These are phyloP conservation scores for Drosophila kohkoa DNA, from an alignment of 1,140 invertebrate species.

Conservation along the genomic window DNA sequence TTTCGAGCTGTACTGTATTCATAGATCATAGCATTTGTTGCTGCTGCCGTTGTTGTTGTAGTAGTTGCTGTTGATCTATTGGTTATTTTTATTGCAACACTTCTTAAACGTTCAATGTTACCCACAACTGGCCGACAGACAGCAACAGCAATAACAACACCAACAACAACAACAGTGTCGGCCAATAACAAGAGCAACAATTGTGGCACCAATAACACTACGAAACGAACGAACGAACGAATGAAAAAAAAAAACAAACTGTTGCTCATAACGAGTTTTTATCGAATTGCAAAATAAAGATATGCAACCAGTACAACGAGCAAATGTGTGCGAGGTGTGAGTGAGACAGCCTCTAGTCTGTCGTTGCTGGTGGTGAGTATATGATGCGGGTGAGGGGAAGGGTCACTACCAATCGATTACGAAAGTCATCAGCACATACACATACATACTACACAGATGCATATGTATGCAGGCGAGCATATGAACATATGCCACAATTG, in stretches of 20 bases:
- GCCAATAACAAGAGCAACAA: slow-evolving; percentile 82
- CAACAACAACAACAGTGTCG: slow-evolving; percentile 51
- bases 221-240: slow-evolving; percentile 48
- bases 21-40: slow-evolving; percentile 57
- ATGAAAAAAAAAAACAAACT: slow-evolving; percentile 68
- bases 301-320: slow-evolving; percentile 61
- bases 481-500: slow-evolving; percentile 28
- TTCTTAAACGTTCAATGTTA: slow-evolving; percentile 83
- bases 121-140: slow-evolving; percentile 68
- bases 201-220: slow-evolving; percentile 77
- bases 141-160: slow-evolving; percentile 43
- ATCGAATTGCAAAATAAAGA: slow-evolving; percentile 82
- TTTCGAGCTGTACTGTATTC: slow-evolving; percentile 12
- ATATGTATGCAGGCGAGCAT: slow-evolving; percentile 7
- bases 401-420: slow-evolving; percentile 55
- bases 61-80: slow-evolving; percentile 76
- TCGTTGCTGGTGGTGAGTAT: slow-evolving; percentile 25
- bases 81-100: slow-evolving; percentile 78
- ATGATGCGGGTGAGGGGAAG: slow-evolving; percentile 49
- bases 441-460: slow-evolving; percentile 7
- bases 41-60: slow-evolving; percentile 69
- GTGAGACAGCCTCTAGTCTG: slow-evolving; percentile 32
- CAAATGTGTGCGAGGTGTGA: slow-evolving; percentile 47
- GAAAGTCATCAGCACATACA: slow-evolving; percentile 35
- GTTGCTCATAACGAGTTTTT: slow-evolving; percentile 81